phyloP scores from a whole-genome alignment of 2,113 vertebrate genomes.

The Hypomesus transpacificus region DNA sequence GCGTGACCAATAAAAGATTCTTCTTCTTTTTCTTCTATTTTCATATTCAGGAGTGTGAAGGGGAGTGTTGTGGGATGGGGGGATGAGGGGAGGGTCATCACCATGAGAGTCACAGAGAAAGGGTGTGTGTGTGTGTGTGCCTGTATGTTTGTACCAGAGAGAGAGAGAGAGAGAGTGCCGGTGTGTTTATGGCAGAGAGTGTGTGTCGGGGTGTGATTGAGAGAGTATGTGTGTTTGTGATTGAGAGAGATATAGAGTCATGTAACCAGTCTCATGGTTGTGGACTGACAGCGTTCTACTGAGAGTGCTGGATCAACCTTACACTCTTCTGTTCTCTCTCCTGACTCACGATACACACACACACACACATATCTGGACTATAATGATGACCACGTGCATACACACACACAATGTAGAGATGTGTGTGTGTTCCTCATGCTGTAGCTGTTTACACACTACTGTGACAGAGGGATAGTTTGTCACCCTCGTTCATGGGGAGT shows the following conservation, averaged over 20 bases:
- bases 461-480: too few relatives aligned
- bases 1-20: not conserved
- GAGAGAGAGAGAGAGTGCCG: too few relatives aligned
- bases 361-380: not conserved
- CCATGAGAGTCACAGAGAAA: not conserved
- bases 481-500: too few relatives aligned
- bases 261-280: slow-evolving; percentile 40
- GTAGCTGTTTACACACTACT: too few relatives aligned
- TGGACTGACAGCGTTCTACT: slow-evolving; percentile 67
- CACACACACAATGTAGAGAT: not conserved
- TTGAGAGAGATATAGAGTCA: not conserved
- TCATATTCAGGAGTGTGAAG: slow-evolving; percentile 2
- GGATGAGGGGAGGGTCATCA: slow-evolving; percentile 11
- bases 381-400: not conserved
- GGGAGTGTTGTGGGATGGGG: not conserved
- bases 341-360: not conserved
- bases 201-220: not conserved
- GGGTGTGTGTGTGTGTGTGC: not conserved
- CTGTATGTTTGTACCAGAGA: too few relatives aligned
- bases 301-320: slow-evolving; percentile 39
- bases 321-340: not conserved
- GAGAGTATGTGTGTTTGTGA: slow-evolving; percentile 12
- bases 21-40: not conserved
- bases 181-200: not conserved
- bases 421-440: too few relatives aligned